Base-by-base conservation (phyloP, 2,888 invertebrate species). In the Onthophagus sagittarius region DNA sequence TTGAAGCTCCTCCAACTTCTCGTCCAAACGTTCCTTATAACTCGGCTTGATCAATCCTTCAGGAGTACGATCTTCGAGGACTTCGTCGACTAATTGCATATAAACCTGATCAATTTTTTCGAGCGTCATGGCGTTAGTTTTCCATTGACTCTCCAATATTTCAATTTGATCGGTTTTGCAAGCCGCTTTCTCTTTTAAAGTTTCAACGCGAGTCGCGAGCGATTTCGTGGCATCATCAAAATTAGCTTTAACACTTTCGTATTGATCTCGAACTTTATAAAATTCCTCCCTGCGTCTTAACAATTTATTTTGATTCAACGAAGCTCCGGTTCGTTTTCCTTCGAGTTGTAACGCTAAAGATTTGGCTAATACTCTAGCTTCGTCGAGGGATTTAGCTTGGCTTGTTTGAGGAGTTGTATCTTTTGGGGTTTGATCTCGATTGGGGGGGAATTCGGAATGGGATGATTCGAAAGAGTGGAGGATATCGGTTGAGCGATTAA, bases 401-500 rank as follows among this genome's bases (percentile, higher is more conserved):
- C 9, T 14, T 6, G 11, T 13, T 0, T 13, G 6, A 1, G 15
- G 32, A 3, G 1, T 67, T 23, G 65, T 11, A 69, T 88, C 87
- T 75, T 85, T 71, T 14, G 75, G 87, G 86, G 73, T n/a, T n/a
- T n/a, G 86, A 82, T 79, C 84, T 23, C 72, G 72, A 2, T 72
- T 73, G 31, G 71, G 73, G 63, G 77, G 64, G 4, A 76, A 72
- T 3, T 77, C 75, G 3, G 77, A 77, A 15, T 78, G 53, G 1
- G 75, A 72, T 0, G 78, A 75, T 74, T 80, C 79, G 7, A 74
- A 72, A 6, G 69, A 63, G 53, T 88, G 64, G 11, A 96, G 87
- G 71, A 95, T 91, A 80, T 94, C 93, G 73, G 92, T 85, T 0
- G 95, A 94, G 74, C 95, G 88, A 11, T 90, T 88, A 63, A 95